phyloP scores from a whole-genome alignment of 2,797 vertebrate genomes.

The Mormyrus proboscirostris region DNA sequence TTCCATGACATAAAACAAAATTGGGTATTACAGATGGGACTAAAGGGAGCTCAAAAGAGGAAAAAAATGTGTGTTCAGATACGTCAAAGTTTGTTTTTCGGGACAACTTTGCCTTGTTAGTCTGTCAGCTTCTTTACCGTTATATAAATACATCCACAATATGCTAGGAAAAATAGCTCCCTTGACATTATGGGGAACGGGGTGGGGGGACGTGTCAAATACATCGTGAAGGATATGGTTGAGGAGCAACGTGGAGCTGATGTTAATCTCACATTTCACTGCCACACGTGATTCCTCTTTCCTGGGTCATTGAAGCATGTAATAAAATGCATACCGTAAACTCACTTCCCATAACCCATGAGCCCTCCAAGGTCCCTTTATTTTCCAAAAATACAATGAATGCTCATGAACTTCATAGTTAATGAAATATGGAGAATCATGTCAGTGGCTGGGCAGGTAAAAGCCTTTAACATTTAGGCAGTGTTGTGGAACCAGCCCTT shows the following conservation, averaged over 20 bases:
- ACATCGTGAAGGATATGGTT: neutral
- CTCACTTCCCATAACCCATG: neutral
- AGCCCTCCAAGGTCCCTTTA: neutral
- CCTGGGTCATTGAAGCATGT: constrained; percentile 13
- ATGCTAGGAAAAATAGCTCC: neutral
- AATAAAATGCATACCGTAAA: constrained; percentile 12
- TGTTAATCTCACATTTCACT: constrained; percentile 20
- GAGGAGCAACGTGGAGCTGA: neutral
- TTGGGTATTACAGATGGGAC: neutral
- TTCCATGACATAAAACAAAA: neutral
- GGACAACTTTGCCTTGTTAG: neutral
- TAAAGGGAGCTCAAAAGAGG: neutral
- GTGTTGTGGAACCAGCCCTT: neutral
- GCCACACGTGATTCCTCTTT: constrained; percentile 17
- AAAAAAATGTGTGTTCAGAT: neutral
- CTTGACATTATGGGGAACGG: neutral
- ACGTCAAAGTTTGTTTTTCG: neutral
- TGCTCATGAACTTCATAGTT: constrained; percentile 8
- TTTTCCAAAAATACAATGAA: neutral
- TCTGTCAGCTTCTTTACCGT: neutral
- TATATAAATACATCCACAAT: constrained; percentile 11
- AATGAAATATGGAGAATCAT: neutral
- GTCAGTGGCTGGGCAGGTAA: neutral
- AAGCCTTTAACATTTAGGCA: neutral
- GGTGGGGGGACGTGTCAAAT: constrained; percentile 7